phyloP scores from a whole-genome alignment of 2,888 invertebrate genomes.

The Poecilus cupreus region DNA sequence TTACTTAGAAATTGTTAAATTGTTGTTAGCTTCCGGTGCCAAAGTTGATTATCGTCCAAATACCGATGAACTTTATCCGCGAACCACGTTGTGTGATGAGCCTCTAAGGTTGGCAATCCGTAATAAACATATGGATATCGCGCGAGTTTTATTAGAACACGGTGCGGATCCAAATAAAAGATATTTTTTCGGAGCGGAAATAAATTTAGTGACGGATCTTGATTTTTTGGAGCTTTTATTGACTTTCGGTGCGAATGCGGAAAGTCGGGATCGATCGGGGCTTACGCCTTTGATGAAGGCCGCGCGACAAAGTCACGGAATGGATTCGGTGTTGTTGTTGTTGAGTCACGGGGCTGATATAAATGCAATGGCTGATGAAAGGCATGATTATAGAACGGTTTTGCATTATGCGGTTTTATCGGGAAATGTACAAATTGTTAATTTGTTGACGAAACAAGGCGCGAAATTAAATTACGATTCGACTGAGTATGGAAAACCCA shows the following conservation, averaged over 20 bases:
- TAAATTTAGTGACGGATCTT: conserved; percentile 89
- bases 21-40: conserved; percentile 85
- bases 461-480: conserved; percentile 81
- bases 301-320: conserved; percentile 85
- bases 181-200: conserved; percentile 93
- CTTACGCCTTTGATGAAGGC: conserved; percentile 95
- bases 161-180: conserved; percentile 94
- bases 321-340: conserved; percentile 84
- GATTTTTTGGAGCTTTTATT: conserved; percentile 88
- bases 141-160: conserved; percentile 83
- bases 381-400: conserved; percentile 91
- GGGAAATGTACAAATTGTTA: conserved; percentile 84
- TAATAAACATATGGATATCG: conserved; percentile 86
- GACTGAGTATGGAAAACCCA: conserved; percentile 78
- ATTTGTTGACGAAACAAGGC: conserved; percentile 87
- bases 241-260: conserved; percentile 90
- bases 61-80: conserved; percentile 81
- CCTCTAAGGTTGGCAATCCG: conserved; percentile 92
- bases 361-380: conserved; percentile 89
- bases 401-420: conserved; percentile 92
- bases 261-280: conserved; percentile 90
- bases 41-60: conserved; percentile 87
- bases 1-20: conserved; percentile 81
- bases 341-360: conserved; percentile 89
- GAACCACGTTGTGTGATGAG: conserved; percentile 87